Evolutionary conservation across 2,113 vertebrate genomes (phyloP).

Genomic region (Potamarius usumacintae): DNA sequence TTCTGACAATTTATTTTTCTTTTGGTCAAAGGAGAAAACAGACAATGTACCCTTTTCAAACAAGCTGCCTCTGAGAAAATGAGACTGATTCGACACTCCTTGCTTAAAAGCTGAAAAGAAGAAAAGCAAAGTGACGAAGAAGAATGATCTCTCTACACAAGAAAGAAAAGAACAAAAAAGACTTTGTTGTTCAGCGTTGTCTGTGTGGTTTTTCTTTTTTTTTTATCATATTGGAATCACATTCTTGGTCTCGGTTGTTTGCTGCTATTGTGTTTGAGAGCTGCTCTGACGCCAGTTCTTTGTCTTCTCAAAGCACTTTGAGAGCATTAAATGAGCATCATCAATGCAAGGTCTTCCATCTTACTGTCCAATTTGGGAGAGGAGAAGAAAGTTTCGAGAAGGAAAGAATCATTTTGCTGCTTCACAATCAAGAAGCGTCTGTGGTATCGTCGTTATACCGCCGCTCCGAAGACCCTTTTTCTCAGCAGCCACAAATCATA

Average conservation of each 20-base stretch:
- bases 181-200: not conserved
- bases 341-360: constrained; percentile 9
- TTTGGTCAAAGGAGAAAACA: not conserved
- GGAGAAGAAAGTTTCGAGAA: not conserved
- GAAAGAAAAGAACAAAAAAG: not conserved
- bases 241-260: not conserved
- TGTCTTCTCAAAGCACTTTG: constrained; percentile 8
- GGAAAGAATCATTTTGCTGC: not conserved
- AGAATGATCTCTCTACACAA: not conserved
- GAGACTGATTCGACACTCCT: not conserved
- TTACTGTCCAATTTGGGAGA: constrained; percentile 3
- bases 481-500: too few relatives aligned
- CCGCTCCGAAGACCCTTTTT: too few relatives aligned
- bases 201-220: not conserved
- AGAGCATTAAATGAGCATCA: not conserved
- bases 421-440: not conserved
- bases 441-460: not conserved
- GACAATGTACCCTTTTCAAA: not conserved
- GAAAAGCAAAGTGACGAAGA: constrained; percentile 12
- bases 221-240: not conserved
- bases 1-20: not conserved
- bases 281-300: not conserved
- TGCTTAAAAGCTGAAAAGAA: not conserved
- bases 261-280: constrained; percentile 16
- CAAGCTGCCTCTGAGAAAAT: not conserved